phyloP scores from a whole-genome alignment of 2,888 invertebrate species.

The Patella depressa region DNA sequence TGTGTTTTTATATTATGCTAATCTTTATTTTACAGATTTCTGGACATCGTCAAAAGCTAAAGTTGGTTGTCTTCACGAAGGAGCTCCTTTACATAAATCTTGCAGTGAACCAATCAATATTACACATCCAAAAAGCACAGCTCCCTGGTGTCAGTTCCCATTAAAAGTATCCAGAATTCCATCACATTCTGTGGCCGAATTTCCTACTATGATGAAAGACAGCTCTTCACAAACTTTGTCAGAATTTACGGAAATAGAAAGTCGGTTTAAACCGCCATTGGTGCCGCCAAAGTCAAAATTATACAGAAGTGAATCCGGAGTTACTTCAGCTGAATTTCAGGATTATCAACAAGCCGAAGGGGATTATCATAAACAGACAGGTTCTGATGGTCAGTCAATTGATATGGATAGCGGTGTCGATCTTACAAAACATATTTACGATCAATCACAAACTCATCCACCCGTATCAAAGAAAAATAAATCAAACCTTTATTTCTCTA shows the following conservation, averaged over 20 bases:
- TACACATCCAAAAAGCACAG: conserved; percentile 18
- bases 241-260: not conserved
- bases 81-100: conserved; percentile 53
- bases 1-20: too few species aligned
- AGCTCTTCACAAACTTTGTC: not conserved
- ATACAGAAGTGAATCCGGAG: not conserved
- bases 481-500: conserved; percentile 50
- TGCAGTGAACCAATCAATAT: conserved; percentile 64
- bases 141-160: conserved; percentile 36
- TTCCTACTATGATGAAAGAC: conserved; percentile 36
- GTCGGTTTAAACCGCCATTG: not conserved
- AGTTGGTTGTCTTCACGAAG: conserved; percentile 26
- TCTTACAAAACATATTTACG: not conserved
- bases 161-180: conserved; percentile 38
- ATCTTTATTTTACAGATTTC: conserved; percentile 62
- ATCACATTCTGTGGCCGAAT: conserved; percentile 50
- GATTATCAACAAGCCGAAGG: conserved; percentile 9
- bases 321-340: not conserved
- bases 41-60: conserved; percentile 63
- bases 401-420: conserved; percentile 8
- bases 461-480: conserved; percentile 32
- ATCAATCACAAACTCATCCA: not conserved
- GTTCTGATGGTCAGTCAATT: not conserved
- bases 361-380: not conserved
- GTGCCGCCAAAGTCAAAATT: not conserved